Percentiles rank a stretch among this genome's conserved stretches.
These are phyloP conservation scores for Chaetodon trifasciatus DNA, from an alignment of 2,797 vertebrate species.

Conservation along the genomic window DNA sequence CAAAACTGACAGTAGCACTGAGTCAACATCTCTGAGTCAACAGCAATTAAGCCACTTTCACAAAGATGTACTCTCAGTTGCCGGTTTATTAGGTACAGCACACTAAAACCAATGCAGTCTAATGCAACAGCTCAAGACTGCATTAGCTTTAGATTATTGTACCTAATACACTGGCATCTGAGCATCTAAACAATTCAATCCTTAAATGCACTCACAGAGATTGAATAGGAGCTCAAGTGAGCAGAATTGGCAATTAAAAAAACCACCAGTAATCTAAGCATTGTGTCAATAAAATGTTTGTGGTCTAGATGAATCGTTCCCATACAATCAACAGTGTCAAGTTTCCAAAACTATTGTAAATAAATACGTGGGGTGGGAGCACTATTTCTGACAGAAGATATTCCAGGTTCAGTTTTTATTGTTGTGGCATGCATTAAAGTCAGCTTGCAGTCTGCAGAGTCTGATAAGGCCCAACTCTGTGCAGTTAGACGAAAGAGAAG, in stretches of 20 bases:
- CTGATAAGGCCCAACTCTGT: background rate
- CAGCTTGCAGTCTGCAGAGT: background rate
- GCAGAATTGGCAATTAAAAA: background rate
- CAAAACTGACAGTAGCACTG: background rate
- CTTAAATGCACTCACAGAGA: background rate
- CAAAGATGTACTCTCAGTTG: background rate
- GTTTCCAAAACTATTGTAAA: background rate
- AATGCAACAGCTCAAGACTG: too few relatives aligned
- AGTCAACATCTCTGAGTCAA: background rate
- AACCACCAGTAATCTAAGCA: background rate
- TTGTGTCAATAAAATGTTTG: background rate
- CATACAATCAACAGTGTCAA: background rate
- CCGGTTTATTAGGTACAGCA: too few relatives aligned
- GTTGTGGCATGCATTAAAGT: background rate
- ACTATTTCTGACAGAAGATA: too few relatives aligned
- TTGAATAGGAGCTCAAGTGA: background rate
- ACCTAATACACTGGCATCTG: too few relatives aligned
- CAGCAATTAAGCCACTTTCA: too few relatives aligned
- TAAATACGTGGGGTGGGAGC: background rate
- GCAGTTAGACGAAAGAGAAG: background rate
- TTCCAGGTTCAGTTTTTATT: background rate
- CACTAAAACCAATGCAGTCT: too few relatives aligned
- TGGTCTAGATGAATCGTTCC: background rate
- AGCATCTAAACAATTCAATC: too few relatives aligned
- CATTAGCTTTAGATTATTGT: background rate